Evolutionary conservation across 1,140 invertebrate species (phyloP).

Genomic region (Asbolus verrucosus): DNA sequence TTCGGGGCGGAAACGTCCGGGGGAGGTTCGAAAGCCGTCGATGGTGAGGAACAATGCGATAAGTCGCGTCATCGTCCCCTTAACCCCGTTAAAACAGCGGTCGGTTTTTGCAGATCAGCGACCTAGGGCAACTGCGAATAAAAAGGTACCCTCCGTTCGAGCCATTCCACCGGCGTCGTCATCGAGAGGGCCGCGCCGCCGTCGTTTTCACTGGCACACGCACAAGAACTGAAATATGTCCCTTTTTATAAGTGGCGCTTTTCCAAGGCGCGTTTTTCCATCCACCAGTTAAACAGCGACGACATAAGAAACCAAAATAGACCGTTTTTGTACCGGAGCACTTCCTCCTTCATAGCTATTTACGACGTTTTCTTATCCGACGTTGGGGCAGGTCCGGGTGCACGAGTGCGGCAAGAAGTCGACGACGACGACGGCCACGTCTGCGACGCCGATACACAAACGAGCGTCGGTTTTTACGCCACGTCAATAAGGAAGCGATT

Average conservation of each 20-base stretch:
- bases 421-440: not conserved
- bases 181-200: slow-evolving; percentile 19
- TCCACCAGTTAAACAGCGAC: slow-evolving; percentile 37
- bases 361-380: slow-evolving; percentile 47
- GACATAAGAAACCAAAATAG: slow-evolving; percentile 57
- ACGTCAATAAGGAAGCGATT: too few species aligned
- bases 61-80: slow-evolving; percentile 16
- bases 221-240: slow-evolving; percentile 50
- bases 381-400: slow-evolving; percentile 42
- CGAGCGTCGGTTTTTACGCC: too few species aligned
- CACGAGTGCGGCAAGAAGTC: not conserved
- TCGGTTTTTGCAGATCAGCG: slow-evolving; percentile 8
- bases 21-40: too few species aligned
- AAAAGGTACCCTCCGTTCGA: slow-evolving; percentile 33
- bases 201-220: slow-evolving; percentile 33
- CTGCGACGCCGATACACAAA: too few species aligned
- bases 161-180: slow-evolving; percentile 4
- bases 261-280: slow-evolving; percentile 48
- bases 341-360: slow-evolving; percentile 50
- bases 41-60: too few species aligned
- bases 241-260: slow-evolving; percentile 47
- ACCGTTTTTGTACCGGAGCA: slow-evolving; percentile 52
- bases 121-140: slow-evolving; percentile 30
- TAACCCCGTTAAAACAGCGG: slow-evolving; percentile 7
- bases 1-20: too few species aligned